A percentile compares a stretch with the other conserved stretches of the same genome.
Evolutionary conservation across 2,888 invertebrate genomes (phyloP).

Genomic region (Scaptomyza flava): DNA sequence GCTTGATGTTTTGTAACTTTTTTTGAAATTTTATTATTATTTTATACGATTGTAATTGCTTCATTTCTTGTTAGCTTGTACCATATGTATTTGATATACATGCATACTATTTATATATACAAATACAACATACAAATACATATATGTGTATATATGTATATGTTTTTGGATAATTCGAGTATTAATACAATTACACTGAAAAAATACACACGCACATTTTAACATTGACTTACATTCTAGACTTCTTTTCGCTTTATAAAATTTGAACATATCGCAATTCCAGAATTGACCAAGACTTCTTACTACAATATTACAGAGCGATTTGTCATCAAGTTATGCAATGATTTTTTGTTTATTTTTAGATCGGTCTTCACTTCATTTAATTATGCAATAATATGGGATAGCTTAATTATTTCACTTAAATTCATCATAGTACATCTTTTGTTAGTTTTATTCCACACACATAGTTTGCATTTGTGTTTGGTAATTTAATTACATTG

Average conservation of each 20-base stretch:
- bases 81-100: constrained; percentile 63
- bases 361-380: constrained; percentile 2
- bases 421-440: constrained; percentile 26
- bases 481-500: constrained; percentile 48
- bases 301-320: constrained; percentile 2
- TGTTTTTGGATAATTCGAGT: constrained; percentile 36
- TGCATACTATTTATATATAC: constrained; percentile 64
- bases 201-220: constrained; percentile 55
- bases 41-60: constrained; percentile 81
- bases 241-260: constrained; percentile 5
- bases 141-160: constrained; percentile 47
- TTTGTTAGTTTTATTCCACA: constrained; percentile 8
- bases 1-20: constrained; percentile 67
- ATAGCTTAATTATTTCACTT: constrained; percentile 11
- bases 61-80: constrained; percentile 71
- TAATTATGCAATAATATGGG: not conserved
- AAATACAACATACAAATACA: constrained; percentile 59
- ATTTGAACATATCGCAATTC: constrained; percentile 44
- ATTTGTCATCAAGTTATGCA: not conserved
- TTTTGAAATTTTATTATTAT: constrained; percentile 66
- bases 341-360: constrained; percentile 1
- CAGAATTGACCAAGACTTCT: constrained; percentile 61
- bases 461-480: constrained; percentile 4
- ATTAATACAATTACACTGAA: constrained; percentile 47
- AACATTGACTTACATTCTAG: constrained; percentile 61